Percentiles rank a stretch among this genome's conserved stretches.
Conservation (phyloP, 2,113 vertebrate species). For the Machaerirhynchus nigripectus region DNA sequence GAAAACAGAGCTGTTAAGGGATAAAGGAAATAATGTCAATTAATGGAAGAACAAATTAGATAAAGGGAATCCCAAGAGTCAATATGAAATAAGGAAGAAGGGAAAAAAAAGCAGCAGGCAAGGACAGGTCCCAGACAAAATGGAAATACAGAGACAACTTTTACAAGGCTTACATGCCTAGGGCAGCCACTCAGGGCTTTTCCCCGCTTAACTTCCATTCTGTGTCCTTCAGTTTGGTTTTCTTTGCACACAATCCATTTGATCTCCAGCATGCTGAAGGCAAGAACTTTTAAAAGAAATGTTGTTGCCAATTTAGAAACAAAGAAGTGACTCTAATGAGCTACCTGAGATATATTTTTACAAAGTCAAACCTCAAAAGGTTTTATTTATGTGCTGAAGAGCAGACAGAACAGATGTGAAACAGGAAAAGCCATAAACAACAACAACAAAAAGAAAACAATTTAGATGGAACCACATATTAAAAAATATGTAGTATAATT, state of each 20-base stretch:
- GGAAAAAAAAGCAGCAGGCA: background rate
- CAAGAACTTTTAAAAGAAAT: conserved; percentile 2
- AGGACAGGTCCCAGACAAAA: background rate
- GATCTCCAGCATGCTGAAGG: conserved; percentile 1
- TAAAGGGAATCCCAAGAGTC: background rate
- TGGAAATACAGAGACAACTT: background rate
- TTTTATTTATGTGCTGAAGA: conserved; percentile 43
- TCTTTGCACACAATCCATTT: background rate
- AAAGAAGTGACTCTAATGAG: conserved; percentile 41
- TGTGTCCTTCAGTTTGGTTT: background rate
- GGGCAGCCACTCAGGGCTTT: background rate
- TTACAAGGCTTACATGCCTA: background rate
- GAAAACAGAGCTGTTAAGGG: background rate
- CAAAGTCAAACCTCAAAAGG: conserved; percentile 56
- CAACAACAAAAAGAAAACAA: background rate
- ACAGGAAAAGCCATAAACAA: background rate
- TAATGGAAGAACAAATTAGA: background rate
- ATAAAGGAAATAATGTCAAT: background rate
- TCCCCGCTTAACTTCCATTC: background rate
- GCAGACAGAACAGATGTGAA: conserved; percentile 7
- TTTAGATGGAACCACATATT: background rate
- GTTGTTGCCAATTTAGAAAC: background rate
- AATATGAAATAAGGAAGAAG: background rate
- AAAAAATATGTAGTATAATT: conserved; percentile 24
- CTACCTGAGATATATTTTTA: conserved; percentile 19